Base-by-base conservation (phyloP, 2,888 invertebrate genomes). In the Listrodromus nycthemerus region DNA sequence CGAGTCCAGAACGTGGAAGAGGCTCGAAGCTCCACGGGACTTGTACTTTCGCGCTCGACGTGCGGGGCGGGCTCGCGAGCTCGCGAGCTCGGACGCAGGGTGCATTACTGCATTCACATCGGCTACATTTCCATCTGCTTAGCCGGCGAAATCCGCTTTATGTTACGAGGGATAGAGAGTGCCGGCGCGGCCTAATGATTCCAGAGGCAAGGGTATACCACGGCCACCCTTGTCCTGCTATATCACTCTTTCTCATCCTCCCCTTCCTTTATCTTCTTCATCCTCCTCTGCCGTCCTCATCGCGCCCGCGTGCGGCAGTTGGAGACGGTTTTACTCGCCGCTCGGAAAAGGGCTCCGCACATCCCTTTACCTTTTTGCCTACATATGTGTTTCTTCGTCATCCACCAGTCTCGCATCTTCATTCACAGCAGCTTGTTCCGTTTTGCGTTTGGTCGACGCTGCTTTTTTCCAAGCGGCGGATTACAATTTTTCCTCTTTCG, bases 101-200 rank as follows among this genome's bases (percentile, higher is more conserved):
- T 88, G 90, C 90, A 91, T 91, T 90, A 90, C 90, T 87, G 89
- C 87, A 89, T 90, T 90, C 90, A 88, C 89, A 89, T 88, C 86
- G 88, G 84, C 87, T 89, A 89, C 88, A 90, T 90, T 90, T 90
- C 89, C 90, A 90, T 91, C 91, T 91, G 91, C 91, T 93, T 91
- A 92, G 89, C 89, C 87, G 85, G 16, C 86, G 87, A 90, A 92
- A 92, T 92, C 91, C 91, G 92, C 90, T 92, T 91, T 91, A 88
- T 89, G 89, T 90, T 91, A 90, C 89, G 88, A 89, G 87, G 89
- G 89, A 89, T 89, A 87, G 87, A 87, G 87, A 88, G 89, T 85
- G 87, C 87, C 82, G 81, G 87, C 80, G 84, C 85, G 75, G 83
- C 81, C 85, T 83, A 87, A 87, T 87, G 86, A 87, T 86, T 84